phyloP scores from a whole-genome alignment of 2,797 vertebrate genomes.

The Ataeniobius toweri region DNA sequence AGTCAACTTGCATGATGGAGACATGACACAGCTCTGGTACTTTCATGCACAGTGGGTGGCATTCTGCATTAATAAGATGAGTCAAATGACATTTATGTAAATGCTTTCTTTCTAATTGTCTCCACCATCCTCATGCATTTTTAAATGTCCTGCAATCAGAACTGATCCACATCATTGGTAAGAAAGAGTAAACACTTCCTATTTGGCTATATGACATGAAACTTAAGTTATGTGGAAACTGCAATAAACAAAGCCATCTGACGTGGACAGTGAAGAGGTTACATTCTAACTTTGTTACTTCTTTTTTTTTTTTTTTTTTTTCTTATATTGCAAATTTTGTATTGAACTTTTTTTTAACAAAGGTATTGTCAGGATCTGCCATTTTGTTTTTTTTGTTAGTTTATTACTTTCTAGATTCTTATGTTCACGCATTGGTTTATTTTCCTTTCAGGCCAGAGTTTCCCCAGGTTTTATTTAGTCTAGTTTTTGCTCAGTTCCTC shows the following conservation, averaged over 20 bases:
- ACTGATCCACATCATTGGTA: not conserved
- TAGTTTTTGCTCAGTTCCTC: no score
- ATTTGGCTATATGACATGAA: not conserved
- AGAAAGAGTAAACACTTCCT: not conserved
- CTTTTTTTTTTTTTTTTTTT: not conserved
- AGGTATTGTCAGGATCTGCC: no score
- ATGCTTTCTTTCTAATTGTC: constrained; percentile 14
- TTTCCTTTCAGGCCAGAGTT: no score
- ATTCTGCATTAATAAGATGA: constrained; percentile 27
- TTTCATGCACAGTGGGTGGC: constrained; percentile 7
- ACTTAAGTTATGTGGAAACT: not conserved
- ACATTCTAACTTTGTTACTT: not conserved
- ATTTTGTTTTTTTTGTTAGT: no score
- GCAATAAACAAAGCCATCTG: not conserved
- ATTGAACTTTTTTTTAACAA: no score
- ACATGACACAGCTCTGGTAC: constrained; percentile 6
- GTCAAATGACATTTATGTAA: constrained; percentile 26
- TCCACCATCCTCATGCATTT: constrained; percentile 5
- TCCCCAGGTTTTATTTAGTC: no score
- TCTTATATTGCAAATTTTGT: no score
- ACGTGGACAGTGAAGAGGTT: not conserved
- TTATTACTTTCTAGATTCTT: no score
- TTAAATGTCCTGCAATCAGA: not conserved
- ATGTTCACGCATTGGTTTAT: no score
- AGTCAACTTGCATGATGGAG: constrained; percentile 6